Percentiles rank a stretch among this genome's conserved stretches.
phyloP scores from a whole-genome alignment of 2,797 vertebrate species.

The Pelochelys cantorii region DNA sequence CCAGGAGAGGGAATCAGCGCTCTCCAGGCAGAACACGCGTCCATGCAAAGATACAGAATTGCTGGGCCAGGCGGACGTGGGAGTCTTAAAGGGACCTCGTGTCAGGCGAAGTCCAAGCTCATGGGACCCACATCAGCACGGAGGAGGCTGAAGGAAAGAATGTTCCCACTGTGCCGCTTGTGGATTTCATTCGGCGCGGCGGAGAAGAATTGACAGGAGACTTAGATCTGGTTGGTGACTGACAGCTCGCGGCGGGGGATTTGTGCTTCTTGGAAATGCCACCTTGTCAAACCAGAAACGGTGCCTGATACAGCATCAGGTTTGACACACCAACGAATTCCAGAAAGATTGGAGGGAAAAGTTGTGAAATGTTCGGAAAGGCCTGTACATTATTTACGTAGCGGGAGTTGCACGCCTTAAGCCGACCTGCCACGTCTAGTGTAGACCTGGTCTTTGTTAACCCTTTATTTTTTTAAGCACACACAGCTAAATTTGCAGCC shows the following conservation, averaged over 20 bases:
- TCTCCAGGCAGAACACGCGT: constrained; percentile 17
- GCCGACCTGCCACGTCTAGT: too few relatives aligned
- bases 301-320: background rate
- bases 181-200: background rate
- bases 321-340: background rate
- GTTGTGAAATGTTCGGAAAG: background rate
- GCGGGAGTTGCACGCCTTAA: too few relatives aligned
- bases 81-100: background rate
- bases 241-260: too few relatives aligned
- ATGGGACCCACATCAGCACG: background rate
- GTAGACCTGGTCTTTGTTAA: too few relatives aligned
- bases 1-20: constrained; percentile 26
- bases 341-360: background rate
- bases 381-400: too few relatives aligned
- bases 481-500: background rate
- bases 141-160: background rate
- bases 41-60: background rate
- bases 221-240: background rate
- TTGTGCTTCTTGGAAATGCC: background rate
- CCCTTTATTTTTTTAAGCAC: background rate
- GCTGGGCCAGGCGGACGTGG: background rate
- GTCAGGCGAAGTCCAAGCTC: background rate
- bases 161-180: background rate
- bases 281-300: background rate
- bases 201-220: background rate